Evolutionary conservation across 2,113 vertebrate genomes (phyloP), one percentile per base, ranked within the genome.

Genomic region (Amia ocellicauda): DNA sequence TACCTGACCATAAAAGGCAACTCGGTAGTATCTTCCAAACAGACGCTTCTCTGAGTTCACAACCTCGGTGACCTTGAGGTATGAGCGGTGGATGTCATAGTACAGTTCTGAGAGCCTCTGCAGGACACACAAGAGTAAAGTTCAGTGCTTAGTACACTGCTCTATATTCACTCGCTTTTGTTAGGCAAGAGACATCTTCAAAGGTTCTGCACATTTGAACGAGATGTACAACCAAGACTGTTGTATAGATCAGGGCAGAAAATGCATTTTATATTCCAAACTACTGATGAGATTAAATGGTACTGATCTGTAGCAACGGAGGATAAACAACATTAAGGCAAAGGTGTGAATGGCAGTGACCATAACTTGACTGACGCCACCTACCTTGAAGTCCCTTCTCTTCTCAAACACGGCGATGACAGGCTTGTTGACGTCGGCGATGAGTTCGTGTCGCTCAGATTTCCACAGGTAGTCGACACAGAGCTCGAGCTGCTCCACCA

Each of bases 391-490:
- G 70, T 99, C 94, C 63, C 97, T 80, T 65, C 95, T 92, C 73
- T 98, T 98, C 79, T 98, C 97, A 76, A 94, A 98, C 72, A 99
- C 96, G 0, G 91, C 92, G 42, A 98, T 98, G 66, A 99, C 92
- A 20, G 95, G 96, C 47, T 99, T 99, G 86, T 96, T 97, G 83
- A 99, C 95, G 68, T 96, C 94, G 7, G 97, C 96, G 27, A 99
- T 96, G 69, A 98, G 94, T 69, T 99, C 97, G 0, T 98, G 86
- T 74, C 97, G 72, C 79, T 99, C 97, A 0, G 96, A 98, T 67
- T 98, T 98, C 97, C 96, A 98, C 45, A 99, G 89, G 68, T 95
- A 97, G 49, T 99, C 95, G 74, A 94, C 94, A 77, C 93, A 98
- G 73, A 96, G 72, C 68, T 94, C 94, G 69, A 99, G 85, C 85